Conservation (phyloP, 1,140 invertebrate genomes). For the Macrosteles quadrilineatus region DNA sequence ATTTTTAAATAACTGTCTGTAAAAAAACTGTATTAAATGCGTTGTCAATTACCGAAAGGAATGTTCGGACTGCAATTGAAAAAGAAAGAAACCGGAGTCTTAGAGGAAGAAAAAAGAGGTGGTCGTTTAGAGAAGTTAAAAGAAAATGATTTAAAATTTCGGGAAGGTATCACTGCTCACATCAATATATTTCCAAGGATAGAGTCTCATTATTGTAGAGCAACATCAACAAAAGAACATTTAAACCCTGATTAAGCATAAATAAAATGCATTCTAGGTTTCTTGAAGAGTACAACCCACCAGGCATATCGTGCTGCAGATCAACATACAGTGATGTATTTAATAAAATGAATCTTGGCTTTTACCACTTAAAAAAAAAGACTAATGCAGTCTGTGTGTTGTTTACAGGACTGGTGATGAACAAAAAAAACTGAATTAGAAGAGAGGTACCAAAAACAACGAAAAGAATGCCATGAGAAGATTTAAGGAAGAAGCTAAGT, state of each 20-base stretch:
- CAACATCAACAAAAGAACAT: constrained; percentile 3
- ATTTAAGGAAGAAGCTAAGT: background rate
- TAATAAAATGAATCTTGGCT: constrained; percentile 5
- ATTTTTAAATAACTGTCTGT: constrained; percentile 13
- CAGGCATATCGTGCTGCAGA: background rate
- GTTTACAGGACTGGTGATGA: constrained; percentile 12
- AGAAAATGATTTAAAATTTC: constrained; percentile 4
- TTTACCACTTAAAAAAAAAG: constrained; percentile 19
- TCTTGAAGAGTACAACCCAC: constrained; percentile 2
- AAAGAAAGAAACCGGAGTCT: constrained; percentile 15
- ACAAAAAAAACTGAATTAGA: constrained; percentile 1
- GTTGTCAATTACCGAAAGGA: constrained; percentile 13
- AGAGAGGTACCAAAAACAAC: background rate
- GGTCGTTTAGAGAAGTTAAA: constrained; percentile 19
- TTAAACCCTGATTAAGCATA: background rate
- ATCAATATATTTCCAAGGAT: background rate
- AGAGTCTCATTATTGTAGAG: constrained; percentile 1
- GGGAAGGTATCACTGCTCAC: background rate
- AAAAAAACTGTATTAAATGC: constrained; percentile 28
- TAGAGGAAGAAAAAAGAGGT: constrained; percentile 24
- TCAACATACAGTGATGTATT: constrained; percentile 12
- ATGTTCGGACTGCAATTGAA: background rate
- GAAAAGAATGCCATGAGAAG: constrained; percentile 5
- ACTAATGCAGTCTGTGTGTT: constrained; percentile 10
- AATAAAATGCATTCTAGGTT: constrained; percentile 11